Conservation (phyloP, 2,888 invertebrate species). For the Apeira syringaria region DNA sequence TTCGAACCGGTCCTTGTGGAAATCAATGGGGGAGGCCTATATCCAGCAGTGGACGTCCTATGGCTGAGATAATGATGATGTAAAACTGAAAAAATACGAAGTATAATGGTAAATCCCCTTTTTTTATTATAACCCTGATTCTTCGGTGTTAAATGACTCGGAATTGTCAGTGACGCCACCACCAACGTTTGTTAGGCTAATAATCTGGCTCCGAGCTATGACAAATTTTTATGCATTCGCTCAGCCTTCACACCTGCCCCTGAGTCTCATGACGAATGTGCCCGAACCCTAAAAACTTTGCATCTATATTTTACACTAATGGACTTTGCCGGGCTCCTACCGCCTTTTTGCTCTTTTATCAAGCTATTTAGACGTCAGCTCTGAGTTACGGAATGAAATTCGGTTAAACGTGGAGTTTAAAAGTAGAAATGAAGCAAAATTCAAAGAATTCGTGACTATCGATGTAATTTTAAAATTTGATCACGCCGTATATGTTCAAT, state of each 20-base stretch:
- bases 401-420: no score
- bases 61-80: no score
- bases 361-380: slow-evolving; percentile 23
- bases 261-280: slow-evolving; percentile 23
- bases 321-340: slow-evolving; percentile 19
- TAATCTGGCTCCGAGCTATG: slow-evolving; percentile 46
- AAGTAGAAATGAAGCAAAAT: no score
- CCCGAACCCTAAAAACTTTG: slow-evolving; percentile 22
- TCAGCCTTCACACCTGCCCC: slow-evolving; percentile 16
- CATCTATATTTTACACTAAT: slow-evolving; percentile 26
- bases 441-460: no score
- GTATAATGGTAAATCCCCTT: no score
- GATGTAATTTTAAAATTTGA: no score
- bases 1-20: no score
- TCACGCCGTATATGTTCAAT: no score
- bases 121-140: no score
- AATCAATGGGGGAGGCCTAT: no score
- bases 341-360: slow-evolving; percentile 22
- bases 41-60: no score
- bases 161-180: slow-evolving; percentile 34
- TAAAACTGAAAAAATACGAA: no score
- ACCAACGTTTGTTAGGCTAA: slow-evolving; percentile 56
- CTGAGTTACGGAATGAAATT: slow-evolving; percentile 17
- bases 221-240: slow-evolving; percentile 53
- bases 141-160: slow-evolving; percentile 47